A percentile compares a stretch with the other conserved stretches of the same genome.
phyloP scores from a whole-genome alignment of 1,140 invertebrate species.

The honey bee (Apis mellifera) region Amel_HAv3.1 CM009934.2:9129501-9130000 shows the following conservation, averaged over 20 bases:
- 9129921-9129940: too few species aligned
- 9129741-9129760: slow-evolving; percentile 50
- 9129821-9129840: neutral
- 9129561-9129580: slow-evolving; percentile 62
- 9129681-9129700: slow-evolving; percentile 43
- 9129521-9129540: slow-evolving; percentile 74
- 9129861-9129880: neutral
- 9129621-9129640: slow-evolving; percentile 36
- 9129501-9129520: slow-evolving; percentile 61
- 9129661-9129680: slow-evolving; percentile 53
- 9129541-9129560: slow-evolving; percentile 73
- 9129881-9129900: slow-evolving; percentile 18
- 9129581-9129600: slow-evolving; percentile 50
- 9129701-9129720: slow-evolving; percentile 15
- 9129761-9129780: slow-evolving; percentile 37
- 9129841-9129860: slow-evolving; percentile 46
- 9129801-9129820: slow-evolving; percentile 1
- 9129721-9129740: neutral
- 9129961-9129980: too few species aligned
- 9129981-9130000: neutral
- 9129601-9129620: slow-evolving; percentile 32
- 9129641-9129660: slow-evolving; percentile 54
- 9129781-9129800: neutral
- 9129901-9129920: slow-evolving; percentile 6
- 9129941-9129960: neutral